Evolutionary conservation across 2,888 invertebrate species (phyloP), one percentile per base, ranked within the genome.

Genomic region (Portevinia maculata): DNA sequence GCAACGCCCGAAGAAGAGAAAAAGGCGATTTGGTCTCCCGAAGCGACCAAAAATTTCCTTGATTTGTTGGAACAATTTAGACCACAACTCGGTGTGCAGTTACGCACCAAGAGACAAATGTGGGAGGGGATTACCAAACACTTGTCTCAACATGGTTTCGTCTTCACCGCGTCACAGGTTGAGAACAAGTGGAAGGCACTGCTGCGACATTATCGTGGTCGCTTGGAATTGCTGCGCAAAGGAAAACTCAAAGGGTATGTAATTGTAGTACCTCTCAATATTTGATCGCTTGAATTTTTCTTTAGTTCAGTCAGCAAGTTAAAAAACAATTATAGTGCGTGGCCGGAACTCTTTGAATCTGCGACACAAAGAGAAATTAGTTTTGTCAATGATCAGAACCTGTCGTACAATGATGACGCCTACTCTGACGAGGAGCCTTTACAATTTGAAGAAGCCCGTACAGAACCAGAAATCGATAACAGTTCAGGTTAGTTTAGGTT

Each of bases 141-240:
- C 2, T 21, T 83, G 1, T 44, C 39, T 24, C 5, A n/a, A 0
- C 41, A 34, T 21, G 83, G 78, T 55, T 70, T 32, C 17, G 15
- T 13, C 4, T 62, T 34, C 11, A 62, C 78, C 1, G 11, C 28
- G 3, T 11, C 55, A 1, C 83, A 83, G 2, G 67, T 83, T 2
- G 83, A 71, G 17, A 83, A 78, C 32, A 83, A 83, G 17, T 83
- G 83, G 83, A 83, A 83, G 17, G 71, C 67, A 11, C 21, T 83
- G 8, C 30, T 83, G 1, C 78, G 78, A 1, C 60, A 78, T 8
- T 83, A 83, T 46, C 83, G 83, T 1, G 44, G 32, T 30, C 71
- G 73, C 4, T 44, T 76, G 50, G 83, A 83, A 17, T 17, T 62
- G 24, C n/a, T 76, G 7, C 76, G 67, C 1, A 74, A 32, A 4